Evolutionary conservation across 2,888 invertebrate genomes (phyloP).

Genomic region (Odontocolon sp.): DNA sequence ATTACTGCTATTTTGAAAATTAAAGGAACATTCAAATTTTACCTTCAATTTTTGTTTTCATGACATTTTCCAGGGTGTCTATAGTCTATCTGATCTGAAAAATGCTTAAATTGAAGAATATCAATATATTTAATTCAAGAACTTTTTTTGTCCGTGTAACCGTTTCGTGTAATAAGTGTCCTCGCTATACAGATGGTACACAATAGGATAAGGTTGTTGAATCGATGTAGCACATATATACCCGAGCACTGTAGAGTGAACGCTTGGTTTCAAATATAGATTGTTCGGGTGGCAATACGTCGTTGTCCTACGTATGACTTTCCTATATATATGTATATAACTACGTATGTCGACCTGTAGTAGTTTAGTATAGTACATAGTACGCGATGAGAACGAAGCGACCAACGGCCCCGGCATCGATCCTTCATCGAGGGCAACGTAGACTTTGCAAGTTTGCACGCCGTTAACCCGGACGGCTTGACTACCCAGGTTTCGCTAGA

Average conservation of each 20-base stretch:
- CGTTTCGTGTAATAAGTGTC: too few species aligned
- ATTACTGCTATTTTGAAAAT: too few species aligned
- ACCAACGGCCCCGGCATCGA: conserved; percentile 57
- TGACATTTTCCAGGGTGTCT: too few species aligned
- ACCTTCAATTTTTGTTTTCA: too few species aligned
- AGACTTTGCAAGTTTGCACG: conserved; percentile 51
- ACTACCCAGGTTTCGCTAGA: neutral
- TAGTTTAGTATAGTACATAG: neutral
- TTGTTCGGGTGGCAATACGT: neutral
- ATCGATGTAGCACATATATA: neutral
- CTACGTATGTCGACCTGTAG: neutral
- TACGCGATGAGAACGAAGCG: conserved; percentile 16
- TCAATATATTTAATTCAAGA: too few species aligned
- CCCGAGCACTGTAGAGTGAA: neutral
- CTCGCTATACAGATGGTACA: too few species aligned
- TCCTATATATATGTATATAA: too few species aligned
- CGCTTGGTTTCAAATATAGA: neutral
- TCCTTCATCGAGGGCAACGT: conserved; percentile 52
- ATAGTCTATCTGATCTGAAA: too few species aligned
- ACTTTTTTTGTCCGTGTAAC: too few species aligned
- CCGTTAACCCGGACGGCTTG: conserved; percentile 43
- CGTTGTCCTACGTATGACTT: neutral
- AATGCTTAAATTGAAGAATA: too few species aligned
- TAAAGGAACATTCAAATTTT: too few species aligned
- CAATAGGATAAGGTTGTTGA: neutral